Evolutionary conservation across 2,113 vertebrate genomes (phyloP).

Genomic region (Callocephalon fimbriatum): DNA sequence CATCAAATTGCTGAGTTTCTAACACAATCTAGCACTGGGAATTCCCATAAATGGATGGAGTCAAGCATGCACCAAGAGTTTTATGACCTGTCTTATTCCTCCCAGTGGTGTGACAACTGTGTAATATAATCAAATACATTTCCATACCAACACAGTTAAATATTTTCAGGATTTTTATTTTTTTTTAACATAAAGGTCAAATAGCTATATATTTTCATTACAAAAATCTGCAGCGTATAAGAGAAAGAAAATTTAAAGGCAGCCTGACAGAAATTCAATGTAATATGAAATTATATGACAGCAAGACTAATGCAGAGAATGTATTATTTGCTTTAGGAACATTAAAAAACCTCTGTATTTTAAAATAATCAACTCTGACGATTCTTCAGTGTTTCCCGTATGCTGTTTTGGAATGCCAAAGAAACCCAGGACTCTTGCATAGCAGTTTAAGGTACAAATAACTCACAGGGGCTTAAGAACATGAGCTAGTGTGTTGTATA

Average conservation of each 20-base stretch:
- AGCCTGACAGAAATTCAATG: too few species aligned
- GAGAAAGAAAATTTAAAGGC: too few species aligned
- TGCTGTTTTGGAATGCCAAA: not conserved
- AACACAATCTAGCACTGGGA: not conserved
- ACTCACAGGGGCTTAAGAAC: not conserved
- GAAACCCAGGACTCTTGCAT: not conserved
- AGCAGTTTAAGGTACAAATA: not conserved
- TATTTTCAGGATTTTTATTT: too few species aligned
- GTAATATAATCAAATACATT: not conserved
- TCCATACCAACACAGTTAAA: not conserved
- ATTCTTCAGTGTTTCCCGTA: not conserved
- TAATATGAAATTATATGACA: too few species aligned
- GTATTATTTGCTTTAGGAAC: not conserved
- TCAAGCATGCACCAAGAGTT: not conserved
- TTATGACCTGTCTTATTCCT: not conserved
- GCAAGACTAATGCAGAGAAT: not conserved
- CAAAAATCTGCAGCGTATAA: too few species aligned
- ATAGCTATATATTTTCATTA: too few species aligned
- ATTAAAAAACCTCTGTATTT: not conserved
- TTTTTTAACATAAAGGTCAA: too few species aligned
- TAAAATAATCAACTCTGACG: not conserved
- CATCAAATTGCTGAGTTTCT: not conserved
- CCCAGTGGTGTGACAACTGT: not conserved
- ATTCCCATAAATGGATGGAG: not conserved
- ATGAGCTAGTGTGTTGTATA: not conserved